phyloP scores from a whole-genome alignment of 2,113 vertebrate species.

The Platysternon megacephalum region DNA sequence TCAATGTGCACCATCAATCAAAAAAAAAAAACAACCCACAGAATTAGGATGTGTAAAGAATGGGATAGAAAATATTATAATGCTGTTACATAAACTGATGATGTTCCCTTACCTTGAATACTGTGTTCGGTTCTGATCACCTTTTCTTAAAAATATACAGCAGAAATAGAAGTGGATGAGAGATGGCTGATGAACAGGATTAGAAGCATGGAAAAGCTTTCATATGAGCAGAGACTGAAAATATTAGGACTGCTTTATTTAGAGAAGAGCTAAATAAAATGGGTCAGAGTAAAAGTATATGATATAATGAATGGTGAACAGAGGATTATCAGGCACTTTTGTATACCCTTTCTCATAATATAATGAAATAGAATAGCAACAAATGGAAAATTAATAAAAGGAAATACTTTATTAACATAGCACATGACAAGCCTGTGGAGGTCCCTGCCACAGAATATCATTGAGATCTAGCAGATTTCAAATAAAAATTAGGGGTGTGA shows the following conservation, averaged over 20 bases:
- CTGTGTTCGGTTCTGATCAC: neutral
- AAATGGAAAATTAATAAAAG: neutral
- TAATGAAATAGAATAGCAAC: neutral
- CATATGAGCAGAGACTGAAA: neutral
- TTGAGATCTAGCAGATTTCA: neutral
- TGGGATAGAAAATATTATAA: neutral
- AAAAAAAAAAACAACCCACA: neutral
- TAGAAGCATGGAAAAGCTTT: neutral
- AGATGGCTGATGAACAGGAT: neutral
- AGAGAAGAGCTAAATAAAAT: neutral
- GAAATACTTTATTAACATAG: neutral
- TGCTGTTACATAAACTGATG: neutral
- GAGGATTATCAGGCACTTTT: neutral
- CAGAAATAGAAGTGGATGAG: neutral
- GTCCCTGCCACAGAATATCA: neutral
- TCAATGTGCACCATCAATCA: neutral
- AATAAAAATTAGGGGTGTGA: neutral
- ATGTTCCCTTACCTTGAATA: neutral
- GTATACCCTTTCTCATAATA: neutral
- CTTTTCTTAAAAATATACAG: neutral
- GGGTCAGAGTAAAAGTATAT: neutral
- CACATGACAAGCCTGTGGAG: neutral
- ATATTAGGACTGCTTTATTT: neutral
- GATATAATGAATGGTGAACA: neutral
- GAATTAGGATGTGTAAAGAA: neutral